Conservation (phyloP, 2,888 invertebrate species). For the Hyles lineata region DNA sequence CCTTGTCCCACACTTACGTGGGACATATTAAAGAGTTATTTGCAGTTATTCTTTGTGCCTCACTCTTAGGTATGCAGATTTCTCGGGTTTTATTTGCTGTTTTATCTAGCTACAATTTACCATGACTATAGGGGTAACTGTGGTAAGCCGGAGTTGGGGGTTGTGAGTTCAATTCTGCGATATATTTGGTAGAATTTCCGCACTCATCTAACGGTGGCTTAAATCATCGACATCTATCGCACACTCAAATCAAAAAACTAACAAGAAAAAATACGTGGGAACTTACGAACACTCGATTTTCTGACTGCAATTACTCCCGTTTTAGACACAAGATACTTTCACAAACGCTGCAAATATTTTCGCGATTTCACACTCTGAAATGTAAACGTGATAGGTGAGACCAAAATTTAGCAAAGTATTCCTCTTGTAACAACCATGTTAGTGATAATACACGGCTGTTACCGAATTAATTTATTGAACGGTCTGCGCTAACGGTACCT, state of each 20-base stretch:
- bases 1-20: too few species aligned
- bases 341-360: conserved; percentile 14
- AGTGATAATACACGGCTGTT: conserved; percentile 43
- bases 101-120: too few species aligned
- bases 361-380: conserved; percentile 11
- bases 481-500: conserved; percentile 73
- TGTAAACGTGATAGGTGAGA: conserved; percentile 2
- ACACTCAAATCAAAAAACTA: too few species aligned
- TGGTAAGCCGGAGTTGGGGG: too few species aligned
- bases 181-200: too few species aligned
- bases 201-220: not conserved
- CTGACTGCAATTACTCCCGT: not conserved
- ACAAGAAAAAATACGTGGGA: not conserved
- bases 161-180: too few species aligned
- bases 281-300: conserved; percentile 5
- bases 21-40: too few species aligned
- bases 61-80: too few species aligned
- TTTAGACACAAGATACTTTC: conserved; percentile 4
- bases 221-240: not conserved
- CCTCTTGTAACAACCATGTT: conserved; percentile 24
- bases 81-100: too few species aligned
- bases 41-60: too few species aligned
- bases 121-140: too few species aligned
- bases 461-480: conserved; percentile 80
- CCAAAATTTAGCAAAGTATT: conserved; percentile 1